These are phyloP conservation scores for Diplolepis rosae DNA, from an alignment of 2,888 invertebrate species.

Conservation along the genomic window DNA sequence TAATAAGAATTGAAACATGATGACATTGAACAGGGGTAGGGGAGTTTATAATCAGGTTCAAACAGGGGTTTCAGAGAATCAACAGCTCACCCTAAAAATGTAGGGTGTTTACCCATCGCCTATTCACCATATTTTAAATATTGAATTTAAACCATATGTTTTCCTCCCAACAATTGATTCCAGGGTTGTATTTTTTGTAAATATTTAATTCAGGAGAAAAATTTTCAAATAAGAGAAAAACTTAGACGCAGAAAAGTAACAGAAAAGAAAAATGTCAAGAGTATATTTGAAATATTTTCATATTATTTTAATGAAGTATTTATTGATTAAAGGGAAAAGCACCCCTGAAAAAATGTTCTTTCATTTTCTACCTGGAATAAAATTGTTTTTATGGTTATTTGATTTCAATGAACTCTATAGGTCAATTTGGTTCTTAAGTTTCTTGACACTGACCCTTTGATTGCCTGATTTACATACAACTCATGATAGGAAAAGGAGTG, in stretches of 20 bases:
- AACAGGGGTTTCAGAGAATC: conserved; percentile 25
- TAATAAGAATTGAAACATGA: conserved; percentile 32
- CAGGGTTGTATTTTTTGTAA: neutral
- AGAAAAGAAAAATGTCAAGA: too few species aligned
- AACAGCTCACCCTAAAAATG: conserved; percentile 29
- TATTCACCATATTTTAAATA: conserved; percentile 28
- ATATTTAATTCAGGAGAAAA: neutral
- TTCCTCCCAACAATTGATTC: conserved; percentile 18
- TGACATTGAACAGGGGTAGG: conserved; percentile 22
- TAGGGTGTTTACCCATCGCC: conserved; percentile 17
- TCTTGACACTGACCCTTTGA: neutral
- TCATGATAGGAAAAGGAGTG: conserved; percentile 17
- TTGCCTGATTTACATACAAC: neutral
- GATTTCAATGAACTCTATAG: too few species aligned
- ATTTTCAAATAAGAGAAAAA: too few species aligned
- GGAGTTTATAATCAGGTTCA: conserved; percentile 28
- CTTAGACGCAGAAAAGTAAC: too few species aligned
- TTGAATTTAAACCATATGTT: conserved; percentile 29
- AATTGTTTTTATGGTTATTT: too few species aligned
- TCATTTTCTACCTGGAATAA: too few species aligned
- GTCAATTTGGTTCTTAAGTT: neutral
- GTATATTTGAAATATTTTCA: too few species aligned
- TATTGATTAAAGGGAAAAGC: too few species aligned
- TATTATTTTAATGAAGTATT: too few species aligned
- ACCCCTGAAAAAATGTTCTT: too few species aligned